These are phyloP conservation scores for Lasius fuliginosus DNA, from an alignment of 2,888 invertebrate genomes.

Conservation along the genomic window DNA sequence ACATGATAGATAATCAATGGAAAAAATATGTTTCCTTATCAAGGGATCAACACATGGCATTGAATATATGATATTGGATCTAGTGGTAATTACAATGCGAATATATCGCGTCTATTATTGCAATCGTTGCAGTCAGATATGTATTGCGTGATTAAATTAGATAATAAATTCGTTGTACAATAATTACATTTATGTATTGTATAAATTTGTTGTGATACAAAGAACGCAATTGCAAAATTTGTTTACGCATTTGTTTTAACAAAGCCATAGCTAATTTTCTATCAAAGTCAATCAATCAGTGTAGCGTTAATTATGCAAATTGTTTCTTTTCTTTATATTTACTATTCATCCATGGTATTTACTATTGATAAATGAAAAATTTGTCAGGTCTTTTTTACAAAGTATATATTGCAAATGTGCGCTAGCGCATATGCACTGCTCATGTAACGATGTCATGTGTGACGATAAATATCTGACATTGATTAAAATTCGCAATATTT, in stretches of 20 bases:
- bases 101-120: not conserved
- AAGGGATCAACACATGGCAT: not conserved
- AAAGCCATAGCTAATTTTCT: slow-evolving; percentile 6
- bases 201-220: slow-evolving; percentile 15
- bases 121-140: not conserved
- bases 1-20: not conserved
- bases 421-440: not conserved
- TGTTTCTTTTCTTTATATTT: slow-evolving; percentile 20
- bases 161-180: slow-evolving; percentile 23
- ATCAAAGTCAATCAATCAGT: slow-evolving; percentile 17
- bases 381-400: not conserved
- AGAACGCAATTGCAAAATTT: slow-evolving; percentile 33
- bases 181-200: slow-evolving; percentile 15
- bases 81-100: not conserved
- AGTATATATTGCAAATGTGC: not conserved
- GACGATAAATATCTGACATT: not conserved
- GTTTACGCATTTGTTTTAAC: slow-evolving; percentile 3
- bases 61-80: not conserved
- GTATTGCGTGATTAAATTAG: slow-evolving; percentile 38
- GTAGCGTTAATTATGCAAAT: slow-evolving; percentile 26
- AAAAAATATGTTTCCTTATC: not conserved
- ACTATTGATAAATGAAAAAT: not conserved
- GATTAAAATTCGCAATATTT: slow-evolving; percentile 21
- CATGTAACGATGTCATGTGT: not conserved
- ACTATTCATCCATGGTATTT: not conserved